Evolutionary conservation across 2,113 vertebrate genomes (phyloP), one percentile per base, ranked within the genome.

Genomic region (Columba janthina): DNA sequence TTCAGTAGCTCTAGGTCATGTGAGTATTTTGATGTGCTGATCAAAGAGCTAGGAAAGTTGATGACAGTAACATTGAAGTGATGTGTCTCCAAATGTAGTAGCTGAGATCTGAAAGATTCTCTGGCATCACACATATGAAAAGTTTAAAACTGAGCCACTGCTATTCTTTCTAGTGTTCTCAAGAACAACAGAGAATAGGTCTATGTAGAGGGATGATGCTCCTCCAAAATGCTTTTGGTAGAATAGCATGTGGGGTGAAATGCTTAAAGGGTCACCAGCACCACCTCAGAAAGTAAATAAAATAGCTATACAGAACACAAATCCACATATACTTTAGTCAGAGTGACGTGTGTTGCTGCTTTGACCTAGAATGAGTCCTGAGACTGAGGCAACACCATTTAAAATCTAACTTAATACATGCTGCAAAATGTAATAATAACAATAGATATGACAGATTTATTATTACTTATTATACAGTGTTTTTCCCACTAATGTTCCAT

Each of bases 371-470:
- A 84, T 54, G 31, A 93, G 75, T 87, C 31, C 53, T 60, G 12
- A 94, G 74, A 76, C 60, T 80, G n/a, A 83, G 51, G 42, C 8
- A 95, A 19, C 44, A 57, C 31, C 42, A 38, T 72, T 73, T 72
- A 88, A 65, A 78, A 64, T 75, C 72, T 74, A 79, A 89, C 44
- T 95, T 85, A 76, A 42, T 75, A 58, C 24, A 60, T 73, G 28
- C 58, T 62, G 89, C n/a, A 87, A 95, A 96, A 94, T 72, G 29
- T 71, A 89, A 62, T 84, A 46, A 60, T 78, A 77, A 57, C n/a
- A 65, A 42, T 66, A 87, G 66, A 58, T 61, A 4, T 66, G 40
- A 31, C 36, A 48, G 32, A 65, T 79, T 69, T 48, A 38, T 65
- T 51, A 36, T 60, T 54, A 38, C 70, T 64, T 79, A 58, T 83